Evolutionary conservation across 2,888 invertebrate genomes (phyloP).

Genomic region (Ptychoptera albimana): DNA sequence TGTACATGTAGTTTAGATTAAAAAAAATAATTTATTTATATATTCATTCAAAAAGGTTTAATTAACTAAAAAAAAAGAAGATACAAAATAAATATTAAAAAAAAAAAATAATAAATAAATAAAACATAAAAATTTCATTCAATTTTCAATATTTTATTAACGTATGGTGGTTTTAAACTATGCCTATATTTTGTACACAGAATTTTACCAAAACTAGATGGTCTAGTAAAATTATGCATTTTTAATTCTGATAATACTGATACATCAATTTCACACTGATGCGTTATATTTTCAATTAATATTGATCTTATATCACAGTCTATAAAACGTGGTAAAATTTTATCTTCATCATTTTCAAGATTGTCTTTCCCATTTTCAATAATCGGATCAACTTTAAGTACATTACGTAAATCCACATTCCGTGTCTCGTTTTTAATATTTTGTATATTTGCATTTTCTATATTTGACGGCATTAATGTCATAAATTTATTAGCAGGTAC

Average conservation of each 20-base stretch:
- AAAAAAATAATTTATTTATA: background rate
- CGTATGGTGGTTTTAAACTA: constrained; percentile 13
- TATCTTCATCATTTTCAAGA: constrained; percentile 11
- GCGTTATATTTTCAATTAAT: constrained; percentile 5
- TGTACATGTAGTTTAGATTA: background rate
- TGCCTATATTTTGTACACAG: constrained; percentile 26
- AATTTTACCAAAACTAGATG: constrained; percentile 35
- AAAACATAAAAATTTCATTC: background rate
- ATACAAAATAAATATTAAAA: background rate
- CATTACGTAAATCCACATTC: constrained; percentile 31
- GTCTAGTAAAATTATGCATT: constrained; percentile 4
- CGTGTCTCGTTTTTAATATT: constrained; percentile 10
- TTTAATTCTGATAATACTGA: constrained; percentile 5
- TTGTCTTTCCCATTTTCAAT: constrained; percentile 9
- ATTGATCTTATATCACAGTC: constrained; percentile 19
- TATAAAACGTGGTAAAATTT: constrained; percentile 23
- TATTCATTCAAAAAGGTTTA: no score
- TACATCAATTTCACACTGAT: constrained; percentile 19
- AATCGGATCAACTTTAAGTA: constrained; percentile 20
- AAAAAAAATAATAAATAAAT: background rate
- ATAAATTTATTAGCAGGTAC: no score
- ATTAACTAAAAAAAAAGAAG: background rate
- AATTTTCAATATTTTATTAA: constrained; percentile 8
- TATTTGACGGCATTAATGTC: no score
- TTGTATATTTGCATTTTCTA: background rate